Conservation (phyloP, 2,888 invertebrate species). For the Phaonia tiefii region DNA sequence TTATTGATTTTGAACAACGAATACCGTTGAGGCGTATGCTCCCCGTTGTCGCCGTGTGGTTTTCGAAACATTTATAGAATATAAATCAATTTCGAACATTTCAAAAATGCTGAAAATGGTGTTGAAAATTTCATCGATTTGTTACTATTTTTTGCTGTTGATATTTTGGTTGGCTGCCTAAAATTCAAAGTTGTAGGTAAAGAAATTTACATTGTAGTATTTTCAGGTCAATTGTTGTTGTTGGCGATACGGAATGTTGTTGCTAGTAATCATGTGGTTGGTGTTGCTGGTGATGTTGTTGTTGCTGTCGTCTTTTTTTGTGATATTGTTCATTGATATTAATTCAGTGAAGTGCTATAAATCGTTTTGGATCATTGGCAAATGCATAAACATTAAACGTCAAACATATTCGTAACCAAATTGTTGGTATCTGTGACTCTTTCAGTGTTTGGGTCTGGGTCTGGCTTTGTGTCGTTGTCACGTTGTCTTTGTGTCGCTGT, state of each 20-base stretch:
- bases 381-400: constrained; percentile 64
- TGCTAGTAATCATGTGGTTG: no score
- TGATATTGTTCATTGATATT: constrained; percentile 51
- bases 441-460: neutral
- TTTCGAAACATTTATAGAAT: constrained; percentile 26
- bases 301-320: constrained; percentile 6
- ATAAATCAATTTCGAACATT: constrained; percentile 24
- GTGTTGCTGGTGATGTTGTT: neutral
- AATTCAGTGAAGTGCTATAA: constrained; percentile 63
- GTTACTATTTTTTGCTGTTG: constrained; percentile 22
- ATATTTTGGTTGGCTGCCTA: no score
- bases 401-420: constrained; percentile 39
- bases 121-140: constrained; percentile 25
- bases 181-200: neutral
- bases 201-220: neutral
- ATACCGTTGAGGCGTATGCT: no score
- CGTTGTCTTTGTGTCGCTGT: neutral
- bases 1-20: no score
- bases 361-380: constrained; percentile 66
- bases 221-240: constrained; percentile 17
- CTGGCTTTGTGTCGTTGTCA: constrained; percentile 4
- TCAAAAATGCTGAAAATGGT: constrained; percentile 19
- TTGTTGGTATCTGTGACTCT: neutral
- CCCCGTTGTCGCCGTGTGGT: no score
- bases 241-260: neutral